These are phyloP conservation scores for Gouania willdenowi DNA, from an alignment of 2,797 vertebrate species.

Conservation along the genomic window DNA sequence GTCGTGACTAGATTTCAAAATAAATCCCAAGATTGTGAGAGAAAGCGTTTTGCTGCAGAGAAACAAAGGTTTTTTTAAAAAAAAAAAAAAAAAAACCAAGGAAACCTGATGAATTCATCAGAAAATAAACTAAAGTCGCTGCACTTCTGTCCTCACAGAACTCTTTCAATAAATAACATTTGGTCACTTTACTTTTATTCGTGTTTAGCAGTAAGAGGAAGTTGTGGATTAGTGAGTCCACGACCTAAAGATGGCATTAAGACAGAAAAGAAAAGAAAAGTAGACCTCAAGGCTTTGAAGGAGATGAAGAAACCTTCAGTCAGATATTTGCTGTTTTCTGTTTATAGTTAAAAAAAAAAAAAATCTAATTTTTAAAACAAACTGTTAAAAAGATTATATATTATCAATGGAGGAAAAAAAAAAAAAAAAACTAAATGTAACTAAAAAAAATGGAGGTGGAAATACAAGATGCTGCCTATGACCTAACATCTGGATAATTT, in stretches of 20 bases:
- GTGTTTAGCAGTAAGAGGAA: constrained; percentile 42
- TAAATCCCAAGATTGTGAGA: no score
- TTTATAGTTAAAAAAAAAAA: constrained; percentile 37
- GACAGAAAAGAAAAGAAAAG: constrained; percentile 42
- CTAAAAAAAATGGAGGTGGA: constrained; percentile 72
- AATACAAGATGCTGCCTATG: constrained; percentile 70
- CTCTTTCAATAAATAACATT: constrained; percentile 71
- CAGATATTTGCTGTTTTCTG: constrained; percentile 29
- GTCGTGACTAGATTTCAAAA: no score
- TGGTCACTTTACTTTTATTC: constrained; percentile 73
- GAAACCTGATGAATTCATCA: no score
- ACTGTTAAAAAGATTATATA: constrained; percentile 74
- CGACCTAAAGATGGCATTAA: constrained; percentile 40
- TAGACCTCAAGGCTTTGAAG: constrained; percentile 28
- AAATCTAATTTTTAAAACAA: constrained; percentile 68
- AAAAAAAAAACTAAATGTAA: constrained; percentile 59
- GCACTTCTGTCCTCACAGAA: constrained; percentile 38
- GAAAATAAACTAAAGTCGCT: constrained; percentile 15
- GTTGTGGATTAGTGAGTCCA: constrained; percentile 46
- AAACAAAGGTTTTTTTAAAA: constrained; percentile 6
- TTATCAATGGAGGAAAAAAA: constrained; percentile 53
- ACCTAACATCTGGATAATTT: constrained; percentile 72
- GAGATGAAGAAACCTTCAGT: constrained; percentile 27
- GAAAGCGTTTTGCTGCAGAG: constrained; percentile 36
- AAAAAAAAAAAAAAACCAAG: background rate